A percentile compares a stretch with the other conserved stretches of the same genome.
Conservation (phyloP, 2,888 invertebrate species). For the Coelinius sp. region DNA sequence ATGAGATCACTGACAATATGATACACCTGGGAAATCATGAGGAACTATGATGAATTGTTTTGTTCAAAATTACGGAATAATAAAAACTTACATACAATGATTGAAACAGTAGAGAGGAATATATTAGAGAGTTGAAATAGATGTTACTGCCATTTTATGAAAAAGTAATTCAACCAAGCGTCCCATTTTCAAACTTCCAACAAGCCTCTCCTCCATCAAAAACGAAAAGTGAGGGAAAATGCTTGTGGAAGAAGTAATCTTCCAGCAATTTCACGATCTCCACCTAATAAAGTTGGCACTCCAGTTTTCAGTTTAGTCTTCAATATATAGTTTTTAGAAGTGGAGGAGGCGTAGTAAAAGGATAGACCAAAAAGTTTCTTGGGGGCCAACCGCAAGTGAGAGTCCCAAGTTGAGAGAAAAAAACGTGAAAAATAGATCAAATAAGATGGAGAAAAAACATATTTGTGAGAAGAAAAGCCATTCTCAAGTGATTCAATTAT, state of each 20-base stretch:
- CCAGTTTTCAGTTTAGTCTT: slow-evolving; percentile 60
- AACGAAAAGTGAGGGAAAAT: neutral
- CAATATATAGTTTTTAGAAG: slow-evolving; percentile 45
- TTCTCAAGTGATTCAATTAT: neutral
- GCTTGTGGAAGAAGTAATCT: slow-evolving; percentile 56
- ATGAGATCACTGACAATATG: neutral
- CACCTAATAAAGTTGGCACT: slow-evolving; percentile 61
- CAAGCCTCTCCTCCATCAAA: neutral
- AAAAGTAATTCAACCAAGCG: neutral
- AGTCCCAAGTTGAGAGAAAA: slow-evolving; percentile 10
- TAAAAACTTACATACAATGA: neutral
- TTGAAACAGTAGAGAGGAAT: neutral
- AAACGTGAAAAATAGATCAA: slow-evolving; percentile 29
- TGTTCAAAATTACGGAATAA: neutral
- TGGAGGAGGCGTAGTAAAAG: slow-evolving; percentile 21
- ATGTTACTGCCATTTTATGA: neutral
- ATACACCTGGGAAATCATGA: neutral
- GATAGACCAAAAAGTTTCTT: slow-evolving; percentile 11
- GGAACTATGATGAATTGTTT: no score
- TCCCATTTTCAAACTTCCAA: neutral
- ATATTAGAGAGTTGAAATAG: neutral
- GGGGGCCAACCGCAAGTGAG: slow-evolving; percentile 12
- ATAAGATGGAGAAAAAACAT: neutral
- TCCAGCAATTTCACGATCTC: slow-evolving; percentile 57
- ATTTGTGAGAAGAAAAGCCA: neutral